Percentiles rank a stretch among this genome's conserved stretches.
phyloP scores from a whole-genome alignment of 2,797 vertebrate species.

The Dendrocincla fuliginosa region DNA sequence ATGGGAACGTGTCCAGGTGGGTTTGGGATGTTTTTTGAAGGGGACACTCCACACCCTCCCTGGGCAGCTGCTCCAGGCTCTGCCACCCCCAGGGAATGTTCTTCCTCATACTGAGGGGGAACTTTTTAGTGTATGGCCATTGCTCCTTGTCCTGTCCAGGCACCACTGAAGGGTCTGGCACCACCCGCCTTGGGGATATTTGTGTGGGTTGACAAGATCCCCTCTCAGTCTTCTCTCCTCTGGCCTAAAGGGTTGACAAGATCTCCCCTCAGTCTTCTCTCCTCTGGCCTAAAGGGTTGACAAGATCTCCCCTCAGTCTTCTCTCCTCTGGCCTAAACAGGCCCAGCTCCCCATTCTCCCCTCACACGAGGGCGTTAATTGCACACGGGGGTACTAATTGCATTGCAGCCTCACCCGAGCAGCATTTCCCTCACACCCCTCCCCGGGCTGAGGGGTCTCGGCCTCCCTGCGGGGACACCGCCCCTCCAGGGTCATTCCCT shows the following conservation, averaged over 20 bases:
- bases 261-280: background rate
- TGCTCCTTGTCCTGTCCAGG: background rate
- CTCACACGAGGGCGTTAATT: background rate
- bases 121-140: background rate
- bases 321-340: background rate
- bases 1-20: rapidly evolving
- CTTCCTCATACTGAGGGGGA: background rate
- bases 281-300: background rate
- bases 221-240: too few species aligned
- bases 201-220: background rate
- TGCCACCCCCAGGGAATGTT: background rate
- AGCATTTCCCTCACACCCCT: background rate
- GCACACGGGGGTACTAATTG: background rate
- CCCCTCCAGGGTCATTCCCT: too few species aligned
- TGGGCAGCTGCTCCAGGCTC: background rate
- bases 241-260: background rate
- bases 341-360: background rate
- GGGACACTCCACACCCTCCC: background rate
- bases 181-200: background rate
- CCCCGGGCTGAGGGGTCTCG: too few species aligned
- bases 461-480: too few species aligned
- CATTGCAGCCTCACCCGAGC: background rate
- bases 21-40: background rate
- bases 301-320: background rate
- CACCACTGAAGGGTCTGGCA: background rate